phyloP scores from a whole-genome alignment of 2,888 invertebrate genomes.

The Calameuta idolon region DNA sequence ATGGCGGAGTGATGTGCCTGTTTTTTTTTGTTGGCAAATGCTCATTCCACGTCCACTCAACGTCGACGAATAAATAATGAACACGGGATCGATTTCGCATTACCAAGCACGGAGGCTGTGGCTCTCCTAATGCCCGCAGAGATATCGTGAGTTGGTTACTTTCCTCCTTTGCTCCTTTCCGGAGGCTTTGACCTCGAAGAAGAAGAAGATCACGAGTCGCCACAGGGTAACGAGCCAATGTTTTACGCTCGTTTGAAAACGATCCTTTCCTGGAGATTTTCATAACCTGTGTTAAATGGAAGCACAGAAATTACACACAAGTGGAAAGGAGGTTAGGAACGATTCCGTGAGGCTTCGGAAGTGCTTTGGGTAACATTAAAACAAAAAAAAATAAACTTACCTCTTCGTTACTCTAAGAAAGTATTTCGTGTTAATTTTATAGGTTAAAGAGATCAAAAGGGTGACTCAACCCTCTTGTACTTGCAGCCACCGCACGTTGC shows the following conservation, averaged over 20 bases:
- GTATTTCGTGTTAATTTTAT: too few relatives aligned
- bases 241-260: background rate
- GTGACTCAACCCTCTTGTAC: too few relatives aligned
- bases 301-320: too few relatives aligned
- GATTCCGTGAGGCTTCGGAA: too few relatives aligned
- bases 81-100: background rate
- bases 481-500: too few relatives aligned
- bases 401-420: too few relatives aligned
- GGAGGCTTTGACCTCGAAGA: background rate
- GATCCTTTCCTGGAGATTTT: background rate
- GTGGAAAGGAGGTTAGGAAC: too few relatives aligned
- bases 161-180: background rate
- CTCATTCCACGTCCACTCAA: background rate
- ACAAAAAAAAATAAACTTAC: too few relatives aligned
- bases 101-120: background rate
- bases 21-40: background rate
- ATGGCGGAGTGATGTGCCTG: background rate
- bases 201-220: background rate
- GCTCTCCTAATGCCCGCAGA: background rate
- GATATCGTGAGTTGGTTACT: background rate
- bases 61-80: constrained; percentile 26
- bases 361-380: too few relatives aligned
- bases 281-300: too few relatives aligned
- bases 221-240: background rate
- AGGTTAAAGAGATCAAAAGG: too few relatives aligned